Conservation (phyloP, 2,888 invertebrate genomes). For the Lathronympha strigana region DNA sequence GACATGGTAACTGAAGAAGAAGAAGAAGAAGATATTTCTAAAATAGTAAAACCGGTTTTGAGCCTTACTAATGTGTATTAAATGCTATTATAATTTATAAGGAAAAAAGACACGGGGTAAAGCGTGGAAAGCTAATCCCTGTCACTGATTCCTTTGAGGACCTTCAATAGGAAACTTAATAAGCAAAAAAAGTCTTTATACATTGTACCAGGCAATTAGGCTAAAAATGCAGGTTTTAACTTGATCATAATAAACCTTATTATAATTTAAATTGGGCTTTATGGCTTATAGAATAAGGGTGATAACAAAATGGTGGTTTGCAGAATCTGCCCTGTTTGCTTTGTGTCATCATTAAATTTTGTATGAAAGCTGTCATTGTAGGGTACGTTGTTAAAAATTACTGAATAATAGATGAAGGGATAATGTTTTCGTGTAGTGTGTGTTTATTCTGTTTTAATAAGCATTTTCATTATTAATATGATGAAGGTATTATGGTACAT, state of each 20-base stretch:
- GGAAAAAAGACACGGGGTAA: background rate
- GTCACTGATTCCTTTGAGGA: conserved; percentile 18
- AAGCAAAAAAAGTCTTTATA: conserved; percentile 61
- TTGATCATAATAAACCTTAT: conserved; percentile 46
- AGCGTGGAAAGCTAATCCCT: conserved; percentile 10
- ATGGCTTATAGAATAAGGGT: background rate
- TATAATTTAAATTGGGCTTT: conserved; percentile 43
- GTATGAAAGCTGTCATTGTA: conserved; percentile 57
- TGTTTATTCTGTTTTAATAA: background rate
- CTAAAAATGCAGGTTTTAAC: conserved; percentile 69
- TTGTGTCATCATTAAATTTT: conserved; percentile 75
- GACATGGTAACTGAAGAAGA: too few relatives aligned
- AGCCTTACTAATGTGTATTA: background rate
- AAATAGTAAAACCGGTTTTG: too few relatives aligned
- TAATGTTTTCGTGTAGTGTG: conserved; percentile 3
- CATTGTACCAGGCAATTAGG: conserved; percentile 71
- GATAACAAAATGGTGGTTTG: conserved; percentile 45
- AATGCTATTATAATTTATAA: background rate
- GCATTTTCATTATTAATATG: too few relatives aligned
- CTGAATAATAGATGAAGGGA: conserved; percentile 16
- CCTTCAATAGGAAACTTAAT: conserved; percentile 52
- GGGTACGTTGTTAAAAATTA: conserved; percentile 20
- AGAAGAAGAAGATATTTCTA: too few relatives aligned
- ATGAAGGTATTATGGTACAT: too few relatives aligned
- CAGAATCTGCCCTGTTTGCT: conserved; percentile 63